Evolutionary conservation across 2,113 vertebrate species (phyloP), one percentile per base, ranked within the genome.

Genomic region (Callionymus lyra): DNA sequence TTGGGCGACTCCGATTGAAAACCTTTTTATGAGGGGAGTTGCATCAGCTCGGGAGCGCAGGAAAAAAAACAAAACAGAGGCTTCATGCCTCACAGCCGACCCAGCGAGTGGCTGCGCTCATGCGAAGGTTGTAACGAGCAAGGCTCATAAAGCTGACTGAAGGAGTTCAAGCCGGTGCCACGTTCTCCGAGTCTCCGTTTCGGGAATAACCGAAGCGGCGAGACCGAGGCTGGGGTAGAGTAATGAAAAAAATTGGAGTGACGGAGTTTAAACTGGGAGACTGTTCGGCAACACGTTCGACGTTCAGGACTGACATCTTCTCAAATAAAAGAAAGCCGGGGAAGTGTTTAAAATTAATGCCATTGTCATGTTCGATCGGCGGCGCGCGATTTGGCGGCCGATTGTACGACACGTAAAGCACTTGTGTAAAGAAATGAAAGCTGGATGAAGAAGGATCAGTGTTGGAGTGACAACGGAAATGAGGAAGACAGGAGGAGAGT

Each of bases 381-480:
- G 36, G 46, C 41, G 41, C 50, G 50, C 51, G 47, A 34, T 47
- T 45, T 19, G 51, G 32, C 52, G 57, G 44, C 31, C 18, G 13
- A 31, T 39, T 52, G 15, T 56, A 48, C 47, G 67, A 70, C 67
- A 56, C 53, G 44, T 62, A 59, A 69, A 71, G 62, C 57, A 71
- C 65, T n/a, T n/a, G n/a, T n/a, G n/a, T n/a, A n/a, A n/a, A n/a
- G n/a, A n/a, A n/a, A n/a, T 48, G 16, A 70, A 71, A 48, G 57
- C 33, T 52, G 62, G 35, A 17, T 11, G 15, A 37, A 44, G 19
- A 46, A 19, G 44, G 39, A 67, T 77, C 63, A 50, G 59, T 59
- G 49, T 34, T 34, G 10, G 39, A 41, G 56, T 65, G 72, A 70
- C 67, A 71, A 69, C 67, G 49, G 64, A 66, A 65, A 65, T 44